A percentile compares a stretch with the other conserved stretches of the same genome.
These are phyloP conservation scores for Acleris laterana DNA, from an alignment of 2,888 invertebrate genomes.

Conservation along the genomic window DNA sequence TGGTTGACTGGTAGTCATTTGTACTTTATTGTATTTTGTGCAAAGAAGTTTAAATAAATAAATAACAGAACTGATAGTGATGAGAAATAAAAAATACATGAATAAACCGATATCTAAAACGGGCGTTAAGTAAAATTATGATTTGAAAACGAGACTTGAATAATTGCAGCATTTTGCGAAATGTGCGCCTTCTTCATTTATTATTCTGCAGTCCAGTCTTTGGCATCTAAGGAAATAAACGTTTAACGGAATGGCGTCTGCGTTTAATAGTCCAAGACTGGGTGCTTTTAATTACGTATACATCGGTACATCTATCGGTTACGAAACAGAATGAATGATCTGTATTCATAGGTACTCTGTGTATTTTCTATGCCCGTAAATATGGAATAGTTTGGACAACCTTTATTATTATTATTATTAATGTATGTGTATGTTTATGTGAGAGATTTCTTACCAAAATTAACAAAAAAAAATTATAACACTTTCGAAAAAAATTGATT, in stretches of 20 bases:
- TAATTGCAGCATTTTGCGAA: neutral
- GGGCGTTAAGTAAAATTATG: too few species aligned
- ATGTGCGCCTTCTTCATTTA: conserved; percentile 17
- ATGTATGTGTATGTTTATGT: too few species aligned
- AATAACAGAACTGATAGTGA: too few species aligned
- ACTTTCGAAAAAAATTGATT: too few species aligned
- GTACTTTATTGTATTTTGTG: too few species aligned
- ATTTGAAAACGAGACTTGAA: neutral
- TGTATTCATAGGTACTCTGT: conserved; percentile 15
- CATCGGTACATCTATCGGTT: conserved; percentile 39
- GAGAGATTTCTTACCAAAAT: too few species aligned
- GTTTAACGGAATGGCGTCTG: conserved; percentile 64
- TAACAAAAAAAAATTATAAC: too few species aligned
- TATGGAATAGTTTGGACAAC: neutral
- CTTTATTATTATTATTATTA: too few species aligned
- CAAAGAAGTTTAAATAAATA: too few species aligned
- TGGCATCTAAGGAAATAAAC: conserved; percentile 62
- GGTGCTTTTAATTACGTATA: conserved; percentile 72
- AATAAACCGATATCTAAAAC: too few species aligned
- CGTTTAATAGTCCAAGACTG: conserved; percentile 68
- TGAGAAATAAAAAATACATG: too few species aligned
- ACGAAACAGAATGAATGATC: conserved; percentile 7
- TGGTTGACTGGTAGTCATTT: too few species aligned
- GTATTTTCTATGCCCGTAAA: neutral
- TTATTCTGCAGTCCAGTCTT: conserved; percentile 40